Conservation (phyloP, 2,888 invertebrate genomes). For the Melanargia galathea region DNA sequence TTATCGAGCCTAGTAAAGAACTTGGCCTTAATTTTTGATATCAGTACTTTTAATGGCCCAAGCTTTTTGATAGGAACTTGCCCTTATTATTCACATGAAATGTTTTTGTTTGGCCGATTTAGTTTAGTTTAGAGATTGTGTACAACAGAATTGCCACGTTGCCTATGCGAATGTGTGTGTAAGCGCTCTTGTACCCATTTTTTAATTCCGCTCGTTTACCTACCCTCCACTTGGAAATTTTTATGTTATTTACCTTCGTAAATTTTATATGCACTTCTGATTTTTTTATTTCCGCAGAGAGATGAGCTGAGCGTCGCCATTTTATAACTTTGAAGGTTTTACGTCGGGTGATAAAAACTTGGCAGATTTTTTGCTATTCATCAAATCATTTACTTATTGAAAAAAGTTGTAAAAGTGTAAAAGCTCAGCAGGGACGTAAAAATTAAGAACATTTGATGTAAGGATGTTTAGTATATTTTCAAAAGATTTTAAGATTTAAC, state of each 20-base stretch:
- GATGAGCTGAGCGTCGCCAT: slow-evolving; percentile 23
- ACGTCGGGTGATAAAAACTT: slow-evolving; percentile 26
- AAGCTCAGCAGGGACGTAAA: neutral
- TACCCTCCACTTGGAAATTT: slow-evolving; percentile 28
- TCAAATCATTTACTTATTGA: slow-evolving; percentile 6
- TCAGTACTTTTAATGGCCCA: too few species aligned
- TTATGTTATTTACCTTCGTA: slow-evolving; percentile 38
- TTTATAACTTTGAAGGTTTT: slow-evolving; percentile 31
- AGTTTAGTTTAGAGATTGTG: too few species aligned
- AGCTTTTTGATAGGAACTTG: too few species aligned
- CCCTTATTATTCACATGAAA: too few species aligned
- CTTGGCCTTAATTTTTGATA: too few species aligned
- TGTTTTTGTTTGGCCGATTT: too few species aligned
- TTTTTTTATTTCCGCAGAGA: slow-evolving; percentile 35
- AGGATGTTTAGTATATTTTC: neutral
- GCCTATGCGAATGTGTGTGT: neutral
- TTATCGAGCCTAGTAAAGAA: too few species aligned
- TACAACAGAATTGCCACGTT: neutral
- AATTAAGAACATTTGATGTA: neutral
- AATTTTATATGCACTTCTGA: slow-evolving; percentile 35
- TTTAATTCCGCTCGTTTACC: slow-evolving; percentile 35
- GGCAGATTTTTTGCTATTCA: slow-evolving; percentile 17
- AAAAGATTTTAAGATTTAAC: neutral
- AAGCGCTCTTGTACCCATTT: neutral
- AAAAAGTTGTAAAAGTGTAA: neutral